Percentiles rank a stretch among this genome's conserved stretches.
phyloP scores from a whole-genome alignment of 2,113 vertebrate species.

The Oreochromis tanganicae region DNA sequence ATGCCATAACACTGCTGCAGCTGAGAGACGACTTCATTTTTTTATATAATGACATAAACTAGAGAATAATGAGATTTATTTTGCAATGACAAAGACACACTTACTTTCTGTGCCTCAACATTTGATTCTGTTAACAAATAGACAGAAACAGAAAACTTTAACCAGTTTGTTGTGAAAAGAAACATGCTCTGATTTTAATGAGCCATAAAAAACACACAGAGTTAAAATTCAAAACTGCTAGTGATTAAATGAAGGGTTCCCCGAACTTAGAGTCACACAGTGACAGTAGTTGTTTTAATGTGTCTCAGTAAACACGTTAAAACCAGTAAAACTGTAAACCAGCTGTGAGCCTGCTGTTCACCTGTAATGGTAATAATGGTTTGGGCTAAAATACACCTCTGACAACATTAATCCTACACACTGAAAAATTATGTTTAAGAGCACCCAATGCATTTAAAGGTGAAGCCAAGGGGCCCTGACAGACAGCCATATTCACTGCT shows the following conservation, averaged over 20 bases:
- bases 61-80: fast-evolving
- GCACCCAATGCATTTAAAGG: neutral
- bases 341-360: neutral
- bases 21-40: neutral
- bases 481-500: neutral
- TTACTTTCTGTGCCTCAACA: neutral
- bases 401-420: fast-evolving
- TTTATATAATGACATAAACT: neutral
- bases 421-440: neutral
- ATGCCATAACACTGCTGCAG: neutral
- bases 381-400: neutral
- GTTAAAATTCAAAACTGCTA: neutral
- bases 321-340: neutral
- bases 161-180: neutral
- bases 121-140: neutral
- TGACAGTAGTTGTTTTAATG: neutral
- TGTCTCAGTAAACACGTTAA: neutral
- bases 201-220: neutral
- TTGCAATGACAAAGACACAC: neutral
- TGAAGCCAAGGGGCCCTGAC: neutral
- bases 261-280: neutral
- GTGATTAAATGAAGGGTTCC: neutral
- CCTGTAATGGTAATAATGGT: neutral
- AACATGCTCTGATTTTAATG: neutral
- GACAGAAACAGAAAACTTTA: neutral